Base-by-base conservation (phyloP, 2,888 invertebrate genomes). In the Chrysolina oricalcia region DNA sequence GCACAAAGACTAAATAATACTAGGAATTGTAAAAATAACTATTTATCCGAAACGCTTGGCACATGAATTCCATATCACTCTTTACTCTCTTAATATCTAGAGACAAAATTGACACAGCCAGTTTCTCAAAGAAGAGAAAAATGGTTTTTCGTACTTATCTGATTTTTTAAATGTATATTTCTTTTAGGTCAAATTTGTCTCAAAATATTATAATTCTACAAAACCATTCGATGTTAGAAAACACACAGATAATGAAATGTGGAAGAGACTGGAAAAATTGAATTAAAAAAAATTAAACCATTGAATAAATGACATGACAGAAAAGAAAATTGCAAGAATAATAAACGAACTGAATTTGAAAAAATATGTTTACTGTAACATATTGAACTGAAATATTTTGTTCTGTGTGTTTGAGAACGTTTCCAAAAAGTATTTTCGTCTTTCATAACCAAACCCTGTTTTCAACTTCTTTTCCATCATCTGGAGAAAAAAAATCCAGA, bases 401-500 rank as follows among this genome's bases (percentile, higher is more conserved):
- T 43, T 64, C 41, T 64, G 46, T 66, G 66, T 53, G 68, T 68
- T 48, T n/a, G 50, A 67, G 64, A 79, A 76, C 74, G 74, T 72
- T 70, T 62, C 40, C 67, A 70, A 73, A 75, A 70, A 62, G 69
- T 63, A 41, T 46, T 46, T 68, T 67, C 65, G 62, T 56, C 72
- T 71, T 76, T 74, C 73, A 64, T 56, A 79, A 78, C 78, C 75
- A 75, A 76, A 78, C 81, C 81, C 79, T 79, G 81, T 81, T 77
- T 77, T 81, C 73, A 75, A 76, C 77, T 78, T 81, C 71, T 74
- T 71, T 78, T 76, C 79, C 77, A 73, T 77, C 71, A 48, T 80
- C 82, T 81, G 80, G 81, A 78, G 75, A 81, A 80, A 81, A 48
- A 75, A 76, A 73, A 74, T 77, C 83, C 82, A 82, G 81, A 81